Percentiles rank a stretch among this genome's conserved stretches.
phyloP scores from a whole-genome alignment of 2,888 invertebrate species.

The Polymixis lichenea region DNA sequence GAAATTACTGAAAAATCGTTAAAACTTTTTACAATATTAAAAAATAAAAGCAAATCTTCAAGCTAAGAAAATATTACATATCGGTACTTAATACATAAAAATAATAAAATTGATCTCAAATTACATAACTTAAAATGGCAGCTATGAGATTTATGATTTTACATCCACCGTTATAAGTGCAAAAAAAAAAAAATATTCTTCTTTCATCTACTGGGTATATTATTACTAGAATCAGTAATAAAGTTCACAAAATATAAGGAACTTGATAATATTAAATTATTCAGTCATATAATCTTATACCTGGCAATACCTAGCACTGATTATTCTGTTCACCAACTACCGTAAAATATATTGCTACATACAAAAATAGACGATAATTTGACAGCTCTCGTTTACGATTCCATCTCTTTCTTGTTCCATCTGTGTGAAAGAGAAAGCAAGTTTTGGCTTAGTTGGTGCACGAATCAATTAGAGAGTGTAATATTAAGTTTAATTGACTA shows the following conservation, averaged over 20 bases:
- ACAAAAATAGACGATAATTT: background rate
- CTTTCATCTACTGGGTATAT: no score
- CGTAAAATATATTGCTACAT: no score
- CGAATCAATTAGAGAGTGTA: background rate
- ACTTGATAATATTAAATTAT: background rate
- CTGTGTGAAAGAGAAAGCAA: background rate
- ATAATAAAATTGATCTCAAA: constrained; percentile 13
- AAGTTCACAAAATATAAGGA: no score
- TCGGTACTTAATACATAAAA: background rate
- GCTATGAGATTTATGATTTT: constrained; percentile 6
- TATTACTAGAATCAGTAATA: no score
- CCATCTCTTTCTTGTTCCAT: background rate
- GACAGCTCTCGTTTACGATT: background rate
- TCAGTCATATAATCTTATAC: background rate
- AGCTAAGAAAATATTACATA: background rate
- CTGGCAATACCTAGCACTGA: background rate
- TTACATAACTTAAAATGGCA: constrained; percentile 10
- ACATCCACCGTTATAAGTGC: no score
- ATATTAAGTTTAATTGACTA: constrained; percentile 16
- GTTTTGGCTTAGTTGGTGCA: background rate
- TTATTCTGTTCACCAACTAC: background rate
- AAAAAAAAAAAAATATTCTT: no score
- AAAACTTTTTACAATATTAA: background rate
- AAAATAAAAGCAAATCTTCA: background rate
- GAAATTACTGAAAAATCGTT: background rate